These are phyloP conservation scores for Dreissena polymorpha DNA, from an alignment of 1,140 invertebrate species.

Conservation along the genomic window DNA sequence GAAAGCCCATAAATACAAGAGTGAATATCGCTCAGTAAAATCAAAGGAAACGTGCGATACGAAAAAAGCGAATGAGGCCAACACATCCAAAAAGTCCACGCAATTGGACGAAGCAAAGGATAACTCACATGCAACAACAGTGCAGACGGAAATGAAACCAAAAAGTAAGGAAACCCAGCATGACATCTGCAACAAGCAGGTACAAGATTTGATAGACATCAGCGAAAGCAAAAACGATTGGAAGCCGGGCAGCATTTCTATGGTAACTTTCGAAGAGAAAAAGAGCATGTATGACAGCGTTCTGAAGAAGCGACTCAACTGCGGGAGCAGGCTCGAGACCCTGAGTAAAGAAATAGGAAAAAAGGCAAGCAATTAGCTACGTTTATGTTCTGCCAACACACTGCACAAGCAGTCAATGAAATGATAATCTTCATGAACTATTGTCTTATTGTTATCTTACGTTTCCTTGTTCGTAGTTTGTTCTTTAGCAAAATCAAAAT, in stretches of 20 bases:
- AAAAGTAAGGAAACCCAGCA: background rate
- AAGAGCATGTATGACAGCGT: conserved; percentile 21
- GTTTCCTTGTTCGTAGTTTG: too few relatives aligned
- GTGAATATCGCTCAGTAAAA: background rate
- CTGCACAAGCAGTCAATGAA: too few relatives aligned
- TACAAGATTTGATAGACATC: background rate
- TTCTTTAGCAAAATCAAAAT: too few relatives aligned
- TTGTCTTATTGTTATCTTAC: too few relatives aligned
- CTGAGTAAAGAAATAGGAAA: conserved; percentile 34
- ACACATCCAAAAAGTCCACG: background rate
- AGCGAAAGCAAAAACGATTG: background rate
- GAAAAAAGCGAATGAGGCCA: background rate
- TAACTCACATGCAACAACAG: too few relatives aligned
- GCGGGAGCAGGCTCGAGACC: conserved; percentile 25
- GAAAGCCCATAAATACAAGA: background rate
- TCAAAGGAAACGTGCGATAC: background rate
- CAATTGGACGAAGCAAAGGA: too few relatives aligned
- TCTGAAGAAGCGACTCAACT: conserved; percentile 20
- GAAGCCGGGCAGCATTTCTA: background rate
- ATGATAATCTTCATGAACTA: too few relatives aligned
- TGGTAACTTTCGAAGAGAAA: conserved; percentile 17
- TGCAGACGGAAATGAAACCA: background rate
- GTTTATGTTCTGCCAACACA: too few relatives aligned
- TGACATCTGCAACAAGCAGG: background rate
- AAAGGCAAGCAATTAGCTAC: background rate